Percentiles rank a stretch among this genome's conserved stretches.
These are phyloP conservation scores for Tenodera sinensis DNA, from an alignment of 2,888 invertebrate genomes.

Conservation along the genomic window DNA sequence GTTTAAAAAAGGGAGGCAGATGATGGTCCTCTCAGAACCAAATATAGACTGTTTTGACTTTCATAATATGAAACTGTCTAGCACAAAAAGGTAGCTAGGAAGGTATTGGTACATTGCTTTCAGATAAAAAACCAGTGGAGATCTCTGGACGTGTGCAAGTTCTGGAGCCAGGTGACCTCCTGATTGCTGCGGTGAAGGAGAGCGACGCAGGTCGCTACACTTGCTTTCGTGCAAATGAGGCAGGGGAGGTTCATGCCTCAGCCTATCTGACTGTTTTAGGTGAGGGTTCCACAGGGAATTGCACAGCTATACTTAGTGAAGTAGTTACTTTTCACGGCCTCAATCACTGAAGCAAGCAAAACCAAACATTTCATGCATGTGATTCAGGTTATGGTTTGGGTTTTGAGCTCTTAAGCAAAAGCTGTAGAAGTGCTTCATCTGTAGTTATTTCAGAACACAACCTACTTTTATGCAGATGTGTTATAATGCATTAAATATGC, in stretches of 20 bases:
- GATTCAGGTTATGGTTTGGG: not conserved
- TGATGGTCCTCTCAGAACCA: not conserved
- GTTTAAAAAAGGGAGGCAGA: not conserved
- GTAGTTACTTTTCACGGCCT: not conserved
- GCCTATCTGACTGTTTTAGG: conserved; percentile 81
- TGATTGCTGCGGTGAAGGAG: conserved; percentile 80
- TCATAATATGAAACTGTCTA: not conserved
- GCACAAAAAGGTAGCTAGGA: not conserved
- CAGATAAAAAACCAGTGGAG: conserved; percentile 60
- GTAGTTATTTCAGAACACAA: not conserved
- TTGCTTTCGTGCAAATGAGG: conserved; percentile 84
- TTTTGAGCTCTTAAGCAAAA: not conserved
- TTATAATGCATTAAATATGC: too few relatives aligned
- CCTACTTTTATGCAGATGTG: not conserved
- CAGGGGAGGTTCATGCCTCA: conserved; percentile 78
- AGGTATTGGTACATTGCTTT: conserved; percentile 26
- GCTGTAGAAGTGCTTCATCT: not conserved
- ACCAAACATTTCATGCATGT: not conserved
- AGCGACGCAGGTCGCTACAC: conserved; percentile 86
- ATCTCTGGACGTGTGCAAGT: conserved; percentile 73
- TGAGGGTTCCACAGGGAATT: conserved; percentile 44
- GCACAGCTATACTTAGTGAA: not conserved
- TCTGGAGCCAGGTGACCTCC: conserved; percentile 79
- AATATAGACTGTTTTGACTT: not conserved
- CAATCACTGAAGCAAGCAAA: not conserved